Conservation (phyloP, 1,140 invertebrate genomes). For the Liolophura sinensis region DNA sequence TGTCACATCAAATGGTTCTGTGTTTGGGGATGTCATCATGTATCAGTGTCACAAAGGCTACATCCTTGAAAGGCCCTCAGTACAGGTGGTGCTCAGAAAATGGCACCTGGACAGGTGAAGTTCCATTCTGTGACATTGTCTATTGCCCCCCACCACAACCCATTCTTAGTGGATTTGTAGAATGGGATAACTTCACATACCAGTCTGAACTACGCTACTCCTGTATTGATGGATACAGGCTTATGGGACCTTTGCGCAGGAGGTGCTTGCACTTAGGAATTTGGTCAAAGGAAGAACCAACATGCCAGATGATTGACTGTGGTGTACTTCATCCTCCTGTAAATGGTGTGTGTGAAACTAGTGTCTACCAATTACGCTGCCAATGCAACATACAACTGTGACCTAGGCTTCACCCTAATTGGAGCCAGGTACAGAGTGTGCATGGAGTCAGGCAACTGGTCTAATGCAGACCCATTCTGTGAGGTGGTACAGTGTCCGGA, state of each 20-base stretch:
- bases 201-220: slow-evolving; percentile 1
- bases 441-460: slow-evolving; percentile 47
- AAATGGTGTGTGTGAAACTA: slow-evolving; percentile 81
- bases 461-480: slow-evolving; percentile 68
- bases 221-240: slow-evolving; percentile 23
- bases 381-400: slow-evolving; percentile 34
- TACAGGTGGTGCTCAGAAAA: slow-evolving; percentile 48
- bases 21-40: slow-evolving; percentile 28
- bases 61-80: slow-evolving; percentile 78
- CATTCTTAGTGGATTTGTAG: slow-evolving; percentile 18
- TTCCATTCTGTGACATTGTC: slow-evolving; percentile 59
- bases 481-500: slow-evolving; percentile 54
- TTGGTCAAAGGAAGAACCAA: slow-evolving; percentile 83
- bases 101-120: slow-evolving; percentile 59
- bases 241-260: slow-evolving; percentile 32
- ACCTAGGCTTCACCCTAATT: slow-evolving; percentile 40
- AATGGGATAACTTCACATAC: background rate
- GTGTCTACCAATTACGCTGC: slow-evolving; percentile 75
- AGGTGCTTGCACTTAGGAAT: slow-evolving; percentile 67
- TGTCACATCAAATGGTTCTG: slow-evolving; percentile 8
- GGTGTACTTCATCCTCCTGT: slow-evolving; percentile 77
- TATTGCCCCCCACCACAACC: slow-evolving; percentile 13
- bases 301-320: slow-evolving; percentile 90
- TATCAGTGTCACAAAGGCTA: slow-evolving; percentile 77
- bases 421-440: slow-evolving; percentile 42